These are phyloP conservation scores for Listronotus bonariensis DNA, from an alignment of 1,140 invertebrate species.

Conservation along the genomic window DNA sequence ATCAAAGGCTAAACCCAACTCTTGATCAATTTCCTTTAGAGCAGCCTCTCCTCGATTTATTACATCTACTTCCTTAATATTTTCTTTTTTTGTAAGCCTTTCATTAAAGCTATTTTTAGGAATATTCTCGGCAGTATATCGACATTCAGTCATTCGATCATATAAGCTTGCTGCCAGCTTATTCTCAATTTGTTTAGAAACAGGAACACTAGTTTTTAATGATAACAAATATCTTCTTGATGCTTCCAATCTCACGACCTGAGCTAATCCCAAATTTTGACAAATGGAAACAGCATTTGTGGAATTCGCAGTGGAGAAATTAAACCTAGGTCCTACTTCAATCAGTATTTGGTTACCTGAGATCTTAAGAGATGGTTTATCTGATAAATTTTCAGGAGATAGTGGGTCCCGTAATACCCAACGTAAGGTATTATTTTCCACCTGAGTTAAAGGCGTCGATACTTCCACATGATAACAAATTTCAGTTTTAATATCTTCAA, in stretches of 20 bases:
- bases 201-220: conserved; percentile 53
- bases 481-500: conserved; percentile 67
- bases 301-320: conserved; percentile 92
- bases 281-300: conserved; percentile 95
- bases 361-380: conserved; percentile 48
- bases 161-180: conserved; percentile 69
- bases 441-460: conserved; percentile 58
- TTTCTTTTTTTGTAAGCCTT: conserved; percentile 60
- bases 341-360: conserved; percentile 62
- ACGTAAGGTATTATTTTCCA: conserved; percentile 64
- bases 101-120: conserved; percentile 73
- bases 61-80: conserved; percentile 71
- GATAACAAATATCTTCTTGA: conserved; percentile 78
- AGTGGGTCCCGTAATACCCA: conserved; percentile 75
- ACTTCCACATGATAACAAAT: conserved; percentile 79
- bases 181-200: conserved; percentile 55
- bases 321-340: conserved; percentile 86
- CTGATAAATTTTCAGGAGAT: conserved; percentile 60
- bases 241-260: conserved; percentile 79
- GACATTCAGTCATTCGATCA: conserved; percentile 84
- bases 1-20: conserved; percentile 89
- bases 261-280: conserved; percentile 74
- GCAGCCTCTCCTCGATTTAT: conserved; percentile 75
- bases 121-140: conserved; percentile 71
- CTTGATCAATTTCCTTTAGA: conserved; percentile 79